These are phyloP conservation scores for Eira barbara DNA, from an alignment of 2,113 vertebrate genomes.

Conservation along the genomic window DNA sequence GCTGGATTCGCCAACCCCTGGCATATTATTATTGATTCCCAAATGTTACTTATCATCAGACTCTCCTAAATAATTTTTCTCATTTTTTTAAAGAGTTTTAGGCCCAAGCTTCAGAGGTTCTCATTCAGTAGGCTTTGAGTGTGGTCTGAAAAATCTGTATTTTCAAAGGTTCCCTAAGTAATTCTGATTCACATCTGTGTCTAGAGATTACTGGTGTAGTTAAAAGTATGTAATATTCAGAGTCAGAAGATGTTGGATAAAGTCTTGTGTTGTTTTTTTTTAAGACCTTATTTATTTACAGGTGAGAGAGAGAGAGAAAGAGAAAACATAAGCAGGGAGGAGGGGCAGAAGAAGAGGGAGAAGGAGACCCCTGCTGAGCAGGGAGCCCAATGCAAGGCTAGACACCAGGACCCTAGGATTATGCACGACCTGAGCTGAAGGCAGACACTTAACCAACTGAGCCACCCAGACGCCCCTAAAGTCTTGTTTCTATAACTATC, in stretches of 20 bases:
- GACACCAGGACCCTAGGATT: neutral
- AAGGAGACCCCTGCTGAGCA: neutral
- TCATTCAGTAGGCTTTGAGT: neutral
- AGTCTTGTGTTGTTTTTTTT: neutral
- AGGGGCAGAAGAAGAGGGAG: neutral
- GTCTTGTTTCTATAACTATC: slow-evolving; percentile 11
- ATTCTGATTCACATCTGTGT: neutral
- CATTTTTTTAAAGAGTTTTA: slow-evolving; percentile 35
- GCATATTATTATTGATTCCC: neutral
- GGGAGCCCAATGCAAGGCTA: neutral
- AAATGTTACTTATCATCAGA: slow-evolving; percentile 28
- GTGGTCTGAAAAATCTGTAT: neutral
- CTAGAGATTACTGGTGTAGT: neutral
- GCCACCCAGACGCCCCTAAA: neutral
- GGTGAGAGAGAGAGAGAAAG: neutral
- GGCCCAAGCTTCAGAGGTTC: neutral
- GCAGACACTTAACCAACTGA: neutral
- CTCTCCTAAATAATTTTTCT: slow-evolving; percentile 1
- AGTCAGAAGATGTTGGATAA: slow-evolving; percentile 2
- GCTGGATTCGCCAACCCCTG: neutral
- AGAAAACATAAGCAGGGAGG: neutral
- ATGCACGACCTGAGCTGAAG: neutral
- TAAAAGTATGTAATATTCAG: neutral
- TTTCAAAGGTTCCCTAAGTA: slow-evolving; percentile 9
- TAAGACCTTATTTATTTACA: neutral